These are phyloP conservation scores for Sarcophaga bullata DNA, from an alignment of 1,140 invertebrate species.

Conservation along the genomic window DNA sequence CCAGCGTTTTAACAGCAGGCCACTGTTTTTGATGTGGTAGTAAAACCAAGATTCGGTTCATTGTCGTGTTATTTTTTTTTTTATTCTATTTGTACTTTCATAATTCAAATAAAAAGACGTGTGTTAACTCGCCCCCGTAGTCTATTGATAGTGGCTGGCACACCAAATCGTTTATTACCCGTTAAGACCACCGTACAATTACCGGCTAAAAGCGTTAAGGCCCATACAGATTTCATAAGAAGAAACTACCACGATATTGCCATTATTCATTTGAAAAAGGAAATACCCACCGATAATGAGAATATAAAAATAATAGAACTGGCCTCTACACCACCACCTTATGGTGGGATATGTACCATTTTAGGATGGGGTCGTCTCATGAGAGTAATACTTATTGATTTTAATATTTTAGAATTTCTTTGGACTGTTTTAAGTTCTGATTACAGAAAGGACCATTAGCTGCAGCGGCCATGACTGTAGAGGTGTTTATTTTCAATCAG, in stretches of 20 bases:
- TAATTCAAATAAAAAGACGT: slow-evolving; percentile 31
- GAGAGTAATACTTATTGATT: slow-evolving; percentile 34
- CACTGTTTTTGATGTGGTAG: slow-evolving; percentile 47
- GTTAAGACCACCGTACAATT: background rate
- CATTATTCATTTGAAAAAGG: slow-evolving; percentile 6
- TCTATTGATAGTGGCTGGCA: slow-evolving; percentile 42
- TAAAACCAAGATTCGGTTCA: background rate
- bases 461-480: slow-evolving; percentile 25
- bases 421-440: too few species aligned
- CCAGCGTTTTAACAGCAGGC: slow-evolving; percentile 47
- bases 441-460: slow-evolving; percentile 41
- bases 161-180: slow-evolving; percentile 33
- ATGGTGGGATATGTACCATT: slow-evolving; percentile 34
- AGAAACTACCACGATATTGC: slow-evolving; percentile 45
- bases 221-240: slow-evolving; percentile 31
- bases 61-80: too few species aligned
- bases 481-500: background rate
- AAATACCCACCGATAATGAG: slow-evolving; percentile 10
- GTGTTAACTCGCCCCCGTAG: slow-evolving; percentile 32
- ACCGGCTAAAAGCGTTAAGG: slow-evolving; percentile 24
- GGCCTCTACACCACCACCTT: background rate
- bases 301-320: slow-evolving; percentile 32
- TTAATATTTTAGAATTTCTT: background rate
- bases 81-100: background rate
- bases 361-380: slow-evolving; percentile 50